phyloP scores from a whole-genome alignment of 2,797 vertebrate species.

The Enteromius trimaculatus region DNA sequence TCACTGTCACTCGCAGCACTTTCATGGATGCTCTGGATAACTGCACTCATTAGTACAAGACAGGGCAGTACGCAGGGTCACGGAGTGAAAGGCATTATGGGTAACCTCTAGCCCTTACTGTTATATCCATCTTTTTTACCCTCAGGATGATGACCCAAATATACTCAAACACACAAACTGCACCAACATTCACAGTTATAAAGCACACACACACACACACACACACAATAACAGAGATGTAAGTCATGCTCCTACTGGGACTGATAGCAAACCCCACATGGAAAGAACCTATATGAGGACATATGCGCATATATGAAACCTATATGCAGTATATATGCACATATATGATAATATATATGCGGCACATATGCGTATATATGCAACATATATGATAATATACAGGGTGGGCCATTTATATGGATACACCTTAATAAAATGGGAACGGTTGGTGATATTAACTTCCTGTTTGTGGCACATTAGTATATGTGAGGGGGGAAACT shows the following conservation, averaged over 20 bases:
- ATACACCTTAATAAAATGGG: no score
- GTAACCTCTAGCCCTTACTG: conserved; percentile 12
- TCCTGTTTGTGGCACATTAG: no score
- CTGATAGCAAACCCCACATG: neutral
- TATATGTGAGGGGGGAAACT: no score
- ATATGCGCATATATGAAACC: no score
- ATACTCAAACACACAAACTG: neutral
- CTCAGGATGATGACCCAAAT: conserved; percentile 9
- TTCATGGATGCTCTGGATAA: neutral
- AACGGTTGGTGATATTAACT: no score
- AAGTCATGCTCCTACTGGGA: neutral
- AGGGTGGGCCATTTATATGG: no score
- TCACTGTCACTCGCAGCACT: neutral
- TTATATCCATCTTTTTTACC: conserved; percentile 20
- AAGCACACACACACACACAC: neutral
- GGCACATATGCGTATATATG: no score
- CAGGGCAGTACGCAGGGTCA: neutral
- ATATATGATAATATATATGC: no score
- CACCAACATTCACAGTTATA: conserved; percentile 8
- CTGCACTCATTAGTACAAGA: neutral
- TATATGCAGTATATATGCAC: no score
- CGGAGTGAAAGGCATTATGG: conserved; percentile 8
- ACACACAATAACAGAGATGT: conserved; percentile 20
- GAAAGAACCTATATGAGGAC: no score
- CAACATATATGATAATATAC: no score